Conservation (phyloP, 2,797 vertebrate species). For the Cyclopterus lumpus region DNA sequence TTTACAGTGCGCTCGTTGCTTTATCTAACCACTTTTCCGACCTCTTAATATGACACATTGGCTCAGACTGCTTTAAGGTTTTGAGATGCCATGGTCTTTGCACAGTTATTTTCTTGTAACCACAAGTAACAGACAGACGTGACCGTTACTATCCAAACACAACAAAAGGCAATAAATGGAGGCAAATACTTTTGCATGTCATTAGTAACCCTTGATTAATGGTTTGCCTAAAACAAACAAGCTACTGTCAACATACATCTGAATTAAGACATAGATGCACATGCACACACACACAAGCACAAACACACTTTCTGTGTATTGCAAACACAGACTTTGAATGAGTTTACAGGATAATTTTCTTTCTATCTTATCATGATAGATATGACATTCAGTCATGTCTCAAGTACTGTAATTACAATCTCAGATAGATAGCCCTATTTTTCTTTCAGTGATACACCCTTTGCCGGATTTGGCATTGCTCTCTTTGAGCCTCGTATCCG, state of each 20-base stretch:
- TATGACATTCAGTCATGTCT: constrained; percentile 51
- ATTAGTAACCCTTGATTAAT: constrained; percentile 65
- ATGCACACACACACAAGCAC: background rate
- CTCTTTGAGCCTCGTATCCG: constrained; percentile 33
- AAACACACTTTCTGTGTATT: constrained; percentile 8
- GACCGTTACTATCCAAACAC: constrained; percentile 16
- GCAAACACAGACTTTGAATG: constrained; percentile 40
- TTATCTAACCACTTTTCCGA: constrained; percentile 23
- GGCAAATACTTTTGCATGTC: constrained; percentile 11
- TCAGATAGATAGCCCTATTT: constrained; percentile 34
- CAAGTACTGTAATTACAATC: constrained; percentile 59
- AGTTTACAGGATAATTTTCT: constrained; percentile 52
- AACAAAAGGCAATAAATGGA: constrained; percentile 49
- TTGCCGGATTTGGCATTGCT: constrained; percentile 62
- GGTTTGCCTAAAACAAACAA: constrained; percentile 33
- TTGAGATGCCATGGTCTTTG: constrained; percentile 46
- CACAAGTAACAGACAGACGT: constrained; percentile 25
- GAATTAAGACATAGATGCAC: background rate
- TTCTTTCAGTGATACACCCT: constrained; percentile 22
- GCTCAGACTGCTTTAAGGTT: constrained; percentile 37
- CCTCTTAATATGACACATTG: constrained; percentile 28
- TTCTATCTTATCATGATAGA: constrained; percentile 56
- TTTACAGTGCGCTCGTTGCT: no score
- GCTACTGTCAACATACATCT: constrained; percentile 7
- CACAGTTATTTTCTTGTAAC: constrained; percentile 65